Conservation (phyloP, 2,888 invertebrate species). For the Melanargia galathea region DNA sequence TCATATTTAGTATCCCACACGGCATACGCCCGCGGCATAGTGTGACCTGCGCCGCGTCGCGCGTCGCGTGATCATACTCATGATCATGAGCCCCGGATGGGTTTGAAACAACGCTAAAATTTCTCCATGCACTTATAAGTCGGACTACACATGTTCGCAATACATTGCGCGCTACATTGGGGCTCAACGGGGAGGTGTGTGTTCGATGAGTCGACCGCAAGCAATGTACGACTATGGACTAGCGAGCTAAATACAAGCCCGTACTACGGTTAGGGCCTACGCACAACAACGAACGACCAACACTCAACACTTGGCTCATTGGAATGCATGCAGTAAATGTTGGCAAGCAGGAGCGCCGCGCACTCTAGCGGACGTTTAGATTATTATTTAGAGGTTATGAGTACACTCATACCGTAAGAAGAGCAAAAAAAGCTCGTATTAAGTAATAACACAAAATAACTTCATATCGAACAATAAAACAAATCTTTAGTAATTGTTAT, state of each 20-base stretch:
- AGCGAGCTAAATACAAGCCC: constrained; percentile 31
- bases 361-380: not conserved
- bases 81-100: too few species aligned
- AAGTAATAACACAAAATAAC: not conserved
- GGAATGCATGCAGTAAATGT: constrained; percentile 42
- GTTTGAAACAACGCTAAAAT: too few species aligned
- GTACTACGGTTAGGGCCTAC: constrained; percentile 40
- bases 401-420: not conserved
- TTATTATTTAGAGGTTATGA: not conserved
- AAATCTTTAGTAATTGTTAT: not conserved
- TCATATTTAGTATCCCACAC: too few species aligned
- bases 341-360: constrained; percentile 1
- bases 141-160: constrained; percentile 7
- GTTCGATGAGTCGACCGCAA: constrained; percentile 47
- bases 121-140: not conserved
- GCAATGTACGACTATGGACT: constrained; percentile 53
- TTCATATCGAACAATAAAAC: not conserved
- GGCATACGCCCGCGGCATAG: too few species aligned
- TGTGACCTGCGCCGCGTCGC: too few species aligned
- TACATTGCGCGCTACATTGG: constrained; percentile 48
- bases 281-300: constrained; percentile 47
- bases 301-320: constrained; percentile 46
- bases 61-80: too few species aligned
- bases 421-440: not conserved
- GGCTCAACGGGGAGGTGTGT: constrained; percentile 12